These are phyloP conservation scores for Embidobia sp. DNA, from an alignment of 2,888 invertebrate species.

Conservation along the genomic window DNA sequence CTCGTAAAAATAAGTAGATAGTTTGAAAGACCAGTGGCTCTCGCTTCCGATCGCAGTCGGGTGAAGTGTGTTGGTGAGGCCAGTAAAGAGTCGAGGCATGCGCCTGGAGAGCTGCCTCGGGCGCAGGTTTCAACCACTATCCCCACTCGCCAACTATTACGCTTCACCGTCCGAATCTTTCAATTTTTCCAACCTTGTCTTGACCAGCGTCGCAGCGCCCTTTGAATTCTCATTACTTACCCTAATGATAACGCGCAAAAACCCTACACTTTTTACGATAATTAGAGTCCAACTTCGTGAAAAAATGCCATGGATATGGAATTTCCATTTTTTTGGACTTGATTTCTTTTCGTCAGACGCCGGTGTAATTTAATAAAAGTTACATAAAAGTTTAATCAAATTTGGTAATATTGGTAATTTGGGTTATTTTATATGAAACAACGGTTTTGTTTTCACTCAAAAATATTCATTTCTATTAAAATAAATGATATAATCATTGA, in stretches of 20 bases:
- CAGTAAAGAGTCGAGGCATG: slow-evolving; percentile 75
- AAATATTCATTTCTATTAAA: too few species aligned
- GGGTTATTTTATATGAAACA: too few species aligned
- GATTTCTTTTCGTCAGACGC: background rate
- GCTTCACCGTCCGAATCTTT: slow-evolving; percentile 69
- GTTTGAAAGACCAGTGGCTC: slow-evolving; percentile 63
- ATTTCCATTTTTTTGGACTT: too few species aligned
- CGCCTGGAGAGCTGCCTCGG: slow-evolving; percentile 75
- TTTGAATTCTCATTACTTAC: slow-evolving; percentile 49
- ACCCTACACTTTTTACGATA: slow-evolving; percentile 31
- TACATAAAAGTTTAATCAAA: too few species aligned
- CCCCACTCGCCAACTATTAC: slow-evolving; percentile 67
- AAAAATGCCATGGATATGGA: too few species aligned
- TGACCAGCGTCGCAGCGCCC: slow-evolving; percentile 40
- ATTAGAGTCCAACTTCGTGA: slow-evolving; percentile 18
- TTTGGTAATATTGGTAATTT: too few species aligned
- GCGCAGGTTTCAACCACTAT: slow-evolving; percentile 76
- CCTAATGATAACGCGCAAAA: slow-evolving; percentile 37
- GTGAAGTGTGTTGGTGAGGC: slow-evolving; percentile 70
- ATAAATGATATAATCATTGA: too few species aligned
- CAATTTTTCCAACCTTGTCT: slow-evolving; percentile 74
- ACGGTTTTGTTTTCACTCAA: too few species aligned
- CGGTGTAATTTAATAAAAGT: too few species aligned
- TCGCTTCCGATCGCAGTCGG: slow-evolving; percentile 72
- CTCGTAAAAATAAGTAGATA: slow-evolving; percentile 58